These are phyloP conservation scores for Antedon mediterranea DNA, from an alignment of 53 echinoderm and acorn worm species.

Conservation along the genomic window DNA sequence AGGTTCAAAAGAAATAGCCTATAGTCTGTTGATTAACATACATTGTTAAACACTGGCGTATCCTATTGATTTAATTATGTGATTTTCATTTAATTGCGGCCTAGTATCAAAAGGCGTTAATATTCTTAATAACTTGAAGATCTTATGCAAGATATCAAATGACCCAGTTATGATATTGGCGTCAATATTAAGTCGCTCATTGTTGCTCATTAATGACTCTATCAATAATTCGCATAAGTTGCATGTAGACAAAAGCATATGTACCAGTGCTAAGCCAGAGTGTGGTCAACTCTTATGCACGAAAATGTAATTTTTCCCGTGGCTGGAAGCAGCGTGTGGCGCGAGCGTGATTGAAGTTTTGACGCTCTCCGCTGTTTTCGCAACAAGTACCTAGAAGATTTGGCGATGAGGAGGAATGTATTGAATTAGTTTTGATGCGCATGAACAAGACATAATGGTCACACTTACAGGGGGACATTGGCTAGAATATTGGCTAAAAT, in stretches of 20 bases:
- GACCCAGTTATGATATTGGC: not conserved
- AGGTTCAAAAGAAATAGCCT: not conserved
- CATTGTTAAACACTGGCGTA: not conserved
- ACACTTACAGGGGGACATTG: not conserved
- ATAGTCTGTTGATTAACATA: not conserved
- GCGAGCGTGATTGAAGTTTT: not conserved
- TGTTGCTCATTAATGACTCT: not conserved
- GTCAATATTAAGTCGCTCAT: not conserved
- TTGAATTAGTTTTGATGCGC: not conserved
- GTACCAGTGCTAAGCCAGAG: not conserved
- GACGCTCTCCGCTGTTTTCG: not conserved
- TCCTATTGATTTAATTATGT: not conserved
- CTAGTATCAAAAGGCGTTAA: not conserved
- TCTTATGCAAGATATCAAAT: not conserved
- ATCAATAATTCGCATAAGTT: not conserved
- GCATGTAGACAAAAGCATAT: slow-evolving; percentile 1
- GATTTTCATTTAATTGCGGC: not conserved
- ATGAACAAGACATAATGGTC: not conserved
- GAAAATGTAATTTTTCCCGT: not conserved
- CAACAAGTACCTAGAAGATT: not conserved
- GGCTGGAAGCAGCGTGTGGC: not conserved
- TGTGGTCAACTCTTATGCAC: not conserved
- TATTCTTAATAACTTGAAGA: not conserved
- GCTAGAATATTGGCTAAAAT: not conserved
- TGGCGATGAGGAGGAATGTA: not conserved